Percentiles rank a stretch among this genome's conserved stretches.
Conservation (phyloP, 2,888 invertebrate species). For the Heteropelma amictum region DNA sequence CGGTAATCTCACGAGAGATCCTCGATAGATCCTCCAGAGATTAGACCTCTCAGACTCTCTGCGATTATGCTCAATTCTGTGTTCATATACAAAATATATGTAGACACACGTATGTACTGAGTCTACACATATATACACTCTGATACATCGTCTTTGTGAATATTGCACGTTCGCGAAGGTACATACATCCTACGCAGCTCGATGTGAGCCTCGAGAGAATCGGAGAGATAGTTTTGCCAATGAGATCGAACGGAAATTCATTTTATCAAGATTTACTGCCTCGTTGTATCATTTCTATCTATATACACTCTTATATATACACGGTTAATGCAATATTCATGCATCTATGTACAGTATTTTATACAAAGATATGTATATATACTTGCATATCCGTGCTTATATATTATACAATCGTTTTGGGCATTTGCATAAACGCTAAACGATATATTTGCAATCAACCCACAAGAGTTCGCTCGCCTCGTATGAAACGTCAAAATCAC, state of each 20-base stretch:
- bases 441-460: slow-evolving; percentile 41
- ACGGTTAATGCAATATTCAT: slow-evolving; percentile 1
- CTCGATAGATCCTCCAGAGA: slow-evolving; percentile 71
- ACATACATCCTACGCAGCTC: slow-evolving; percentile 41
- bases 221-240: slow-evolving; percentile 48
- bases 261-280: slow-evolving; percentile 55
- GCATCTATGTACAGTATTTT: too few relatives aligned
- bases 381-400: neutral
- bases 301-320: neutral
- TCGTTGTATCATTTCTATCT: slow-evolving; percentile 36
- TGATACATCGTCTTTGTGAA: neutral
- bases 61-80: slow-evolving; percentile 5
- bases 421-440: slow-evolving; percentile 50
- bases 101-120: neutral
- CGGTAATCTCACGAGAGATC: slow-evolving; percentile 64
- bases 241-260: slow-evolving; percentile 56
- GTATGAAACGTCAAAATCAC: slow-evolving; percentile 29
- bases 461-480: slow-evolving; percentile 7
- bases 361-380: neutral
- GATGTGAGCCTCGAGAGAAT: slow-evolving; percentile 6
- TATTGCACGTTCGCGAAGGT: neutral
- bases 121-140: neutral
- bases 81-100: neutral
- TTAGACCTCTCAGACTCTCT: slow-evolving; percentile 58
- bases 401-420: slow-evolving; percentile 29